A percentile compares a stretch with the other conserved stretches of the same genome.
Conservation (phyloP, 2,888 invertebrate genomes). For the Orthonevra nobilis region DNA sequence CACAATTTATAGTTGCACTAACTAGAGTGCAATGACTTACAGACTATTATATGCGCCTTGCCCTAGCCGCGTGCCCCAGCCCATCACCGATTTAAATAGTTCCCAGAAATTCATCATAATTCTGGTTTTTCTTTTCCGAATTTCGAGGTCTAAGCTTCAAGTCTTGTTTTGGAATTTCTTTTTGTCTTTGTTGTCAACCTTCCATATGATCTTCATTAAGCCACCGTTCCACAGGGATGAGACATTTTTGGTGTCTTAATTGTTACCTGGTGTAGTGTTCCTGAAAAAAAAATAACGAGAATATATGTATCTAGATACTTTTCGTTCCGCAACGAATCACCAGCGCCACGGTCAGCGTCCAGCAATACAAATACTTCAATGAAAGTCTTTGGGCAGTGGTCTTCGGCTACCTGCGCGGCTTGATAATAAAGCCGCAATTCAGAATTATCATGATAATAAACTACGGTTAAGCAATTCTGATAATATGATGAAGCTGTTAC, state of each 20-base stretch:
- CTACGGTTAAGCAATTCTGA: conserved; percentile 47
- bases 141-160: conserved; percentile 1
- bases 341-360: conserved; percentile 7
- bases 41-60: conserved; percentile 5
- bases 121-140: conserved; percentile 20
- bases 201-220: conserved; percentile 10
- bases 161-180: background rate
- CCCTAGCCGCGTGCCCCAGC: background rate
- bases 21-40: conserved; percentile 55
- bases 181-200: conserved; percentile 14
- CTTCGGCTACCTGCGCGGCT: conserved; percentile 14
- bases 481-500: conserved; percentile 47
- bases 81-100: conserved; percentile 5
- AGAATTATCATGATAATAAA: conserved; percentile 46
- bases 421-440: conserved; percentile 27
- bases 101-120: conserved; percentile 40
- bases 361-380: conserved; percentile 15
- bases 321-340: conserved; percentile 55
- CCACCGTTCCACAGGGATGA: background rate
- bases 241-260: conserved; percentile 3
- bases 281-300: background rate
- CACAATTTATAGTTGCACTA: conserved; percentile 36
- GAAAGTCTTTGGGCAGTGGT: too few relatives aligned
- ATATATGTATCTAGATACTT: background rate
- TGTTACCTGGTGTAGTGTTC: conserved; percentile 3